Evolutionary conservation across 2,113 vertebrate genomes (phyloP).

Genomic region (Conger conger): DNA sequence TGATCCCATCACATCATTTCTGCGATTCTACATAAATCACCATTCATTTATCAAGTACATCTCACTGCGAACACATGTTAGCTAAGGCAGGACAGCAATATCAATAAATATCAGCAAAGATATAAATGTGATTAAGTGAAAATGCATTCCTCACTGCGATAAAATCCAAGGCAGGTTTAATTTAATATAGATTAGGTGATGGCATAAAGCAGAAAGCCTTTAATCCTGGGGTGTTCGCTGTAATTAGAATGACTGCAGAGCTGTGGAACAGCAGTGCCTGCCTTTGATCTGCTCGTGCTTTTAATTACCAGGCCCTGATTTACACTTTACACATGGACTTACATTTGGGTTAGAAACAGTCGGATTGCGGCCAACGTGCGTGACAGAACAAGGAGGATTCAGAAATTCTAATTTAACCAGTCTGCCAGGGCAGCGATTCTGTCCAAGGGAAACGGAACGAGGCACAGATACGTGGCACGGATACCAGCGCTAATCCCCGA

Average conservation of each 20-base stretch:
- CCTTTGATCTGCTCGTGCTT: conserved; percentile 16
- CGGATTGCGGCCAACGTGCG: not conserved
- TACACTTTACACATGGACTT: not conserved
- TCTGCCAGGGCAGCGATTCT: not conserved
- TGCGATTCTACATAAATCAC: not conserved
- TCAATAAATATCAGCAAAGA: not conserved
- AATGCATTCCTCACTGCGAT: not conserved
- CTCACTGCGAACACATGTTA: not conserved
- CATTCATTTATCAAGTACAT: not conserved
- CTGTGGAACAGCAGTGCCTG: not conserved
- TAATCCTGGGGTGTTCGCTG: conserved; percentile 29
- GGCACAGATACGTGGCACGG: not conserved
- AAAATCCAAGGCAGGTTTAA: not conserved
- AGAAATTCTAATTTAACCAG: not conserved
- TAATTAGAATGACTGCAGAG: conserved; percentile 12
- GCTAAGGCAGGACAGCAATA: not conserved
- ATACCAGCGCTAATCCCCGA: not conserved
- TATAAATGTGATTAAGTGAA: not conserved
- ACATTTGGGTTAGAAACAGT: not conserved
- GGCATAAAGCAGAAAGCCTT: not conserved
- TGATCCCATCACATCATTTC: not conserved
- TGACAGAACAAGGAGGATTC: not conserved
- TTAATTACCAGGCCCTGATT: conserved; percentile 24
- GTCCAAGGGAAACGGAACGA: not conserved
- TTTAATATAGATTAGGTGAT: conserved; percentile 26